Conservation (phyloP, 1,140 invertebrate species). For the Triops cancriformis region DNA sequence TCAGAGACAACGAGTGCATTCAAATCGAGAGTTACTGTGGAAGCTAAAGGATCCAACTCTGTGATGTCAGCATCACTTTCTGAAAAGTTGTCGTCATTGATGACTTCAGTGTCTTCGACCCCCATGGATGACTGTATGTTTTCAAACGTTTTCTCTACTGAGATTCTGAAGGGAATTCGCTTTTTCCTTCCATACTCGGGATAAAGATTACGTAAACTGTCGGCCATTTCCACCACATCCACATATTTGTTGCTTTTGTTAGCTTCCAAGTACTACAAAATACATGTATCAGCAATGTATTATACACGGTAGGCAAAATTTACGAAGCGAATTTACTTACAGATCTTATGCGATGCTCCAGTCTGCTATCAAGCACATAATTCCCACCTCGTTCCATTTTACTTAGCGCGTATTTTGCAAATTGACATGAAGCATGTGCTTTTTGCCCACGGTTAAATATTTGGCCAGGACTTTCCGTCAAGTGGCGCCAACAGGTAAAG, state of each 20-base stretch:
- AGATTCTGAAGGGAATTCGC: constrained; percentile 52
- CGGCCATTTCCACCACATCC: constrained; percentile 63
- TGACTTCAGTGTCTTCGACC: not conserved
- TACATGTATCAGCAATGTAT: not conserved
- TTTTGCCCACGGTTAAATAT: too few species aligned
- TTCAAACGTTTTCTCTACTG: constrained; percentile 50
- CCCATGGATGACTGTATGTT: constrained; percentile 21
- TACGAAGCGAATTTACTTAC: not conserved
- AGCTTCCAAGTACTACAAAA: constrained; percentile 21
- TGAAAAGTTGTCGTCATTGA: constrained; percentile 6
- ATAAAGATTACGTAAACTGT: constrained; percentile 57
- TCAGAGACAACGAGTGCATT: not conserved
- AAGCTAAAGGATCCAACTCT: constrained; percentile 15
- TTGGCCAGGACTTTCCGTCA: too few species aligned
- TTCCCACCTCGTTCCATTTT: not conserved
- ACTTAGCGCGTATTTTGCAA: not conserved
- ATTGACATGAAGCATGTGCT: not conserved
- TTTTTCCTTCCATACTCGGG: constrained; percentile 60
- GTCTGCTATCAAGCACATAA: not conserved
- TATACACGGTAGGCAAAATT: not conserved
- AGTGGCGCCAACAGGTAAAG: too few species aligned
- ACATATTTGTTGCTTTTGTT: constrained; percentile 45
- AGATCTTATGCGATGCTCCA: not conserved
- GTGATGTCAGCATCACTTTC: constrained; percentile 18
- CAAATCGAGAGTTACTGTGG: not conserved